Conservation (phyloP, 1,140 invertebrate species). For the Neotoxoptera formosana region DNA sequence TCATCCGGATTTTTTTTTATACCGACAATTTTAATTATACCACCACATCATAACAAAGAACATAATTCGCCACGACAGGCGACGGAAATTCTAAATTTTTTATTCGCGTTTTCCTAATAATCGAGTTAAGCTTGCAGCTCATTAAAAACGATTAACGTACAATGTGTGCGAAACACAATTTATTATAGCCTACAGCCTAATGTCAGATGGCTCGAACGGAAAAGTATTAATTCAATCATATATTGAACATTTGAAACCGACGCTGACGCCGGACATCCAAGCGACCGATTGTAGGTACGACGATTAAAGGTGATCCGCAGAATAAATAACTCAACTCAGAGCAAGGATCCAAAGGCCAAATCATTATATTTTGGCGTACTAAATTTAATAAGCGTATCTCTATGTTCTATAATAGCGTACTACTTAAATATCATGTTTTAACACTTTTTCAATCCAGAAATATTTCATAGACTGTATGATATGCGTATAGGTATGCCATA, state of each 20-base stretch:
- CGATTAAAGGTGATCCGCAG: neutral
- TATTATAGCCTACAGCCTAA: neutral
- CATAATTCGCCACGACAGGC: neutral
- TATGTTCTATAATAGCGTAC: too few species aligned
- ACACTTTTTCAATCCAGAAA: too few species aligned
- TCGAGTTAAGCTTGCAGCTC: neutral
- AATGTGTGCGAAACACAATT: neutral
- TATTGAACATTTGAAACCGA: neutral
- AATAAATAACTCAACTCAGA: too few species aligned
- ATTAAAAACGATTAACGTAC: neutral
- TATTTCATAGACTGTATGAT: too few species aligned
- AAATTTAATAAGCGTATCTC: too few species aligned
- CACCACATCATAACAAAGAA: neutral
- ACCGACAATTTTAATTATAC: neutral
- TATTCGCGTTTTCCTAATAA: neutral
- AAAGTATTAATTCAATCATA: neutral
- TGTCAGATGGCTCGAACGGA: too few species aligned
- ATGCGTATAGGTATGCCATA: too few species aligned
- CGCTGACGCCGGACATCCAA: neutral
- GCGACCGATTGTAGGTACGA: neutral
- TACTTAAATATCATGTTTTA: too few species aligned
- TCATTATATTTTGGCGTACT: too few species aligned
- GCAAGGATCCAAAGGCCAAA: too few species aligned
- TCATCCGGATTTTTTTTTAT: slow-evolving; percentile 1
- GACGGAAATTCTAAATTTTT: neutral